Conservation (phyloP, 1,140 invertebrate species). For the Telenomus remus region DNA sequence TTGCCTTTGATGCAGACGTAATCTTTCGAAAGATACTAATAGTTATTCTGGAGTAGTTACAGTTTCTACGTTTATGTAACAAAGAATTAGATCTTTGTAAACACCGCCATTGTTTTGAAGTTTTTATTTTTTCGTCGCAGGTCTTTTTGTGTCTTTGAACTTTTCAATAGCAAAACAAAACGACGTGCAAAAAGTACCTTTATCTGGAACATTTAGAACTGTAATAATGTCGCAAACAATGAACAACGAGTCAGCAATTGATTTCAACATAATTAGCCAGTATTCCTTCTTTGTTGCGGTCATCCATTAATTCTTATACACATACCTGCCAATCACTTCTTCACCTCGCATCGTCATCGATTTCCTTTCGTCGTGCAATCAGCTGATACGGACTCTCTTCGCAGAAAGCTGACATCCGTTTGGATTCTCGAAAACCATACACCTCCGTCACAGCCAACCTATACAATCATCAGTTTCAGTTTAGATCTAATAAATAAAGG, state of each 20-base stretch:
- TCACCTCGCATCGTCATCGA: constrained; percentile 42
- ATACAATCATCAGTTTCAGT: constrained; percentile 3
- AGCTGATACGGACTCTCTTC: constrained; percentile 29
- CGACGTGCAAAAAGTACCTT: too few species aligned
- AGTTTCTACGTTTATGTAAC: too few species aligned
- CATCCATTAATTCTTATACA: constrained; percentile 37
- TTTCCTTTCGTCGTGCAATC: constrained; percentile 41
- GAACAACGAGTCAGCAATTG: constrained; percentile 63
- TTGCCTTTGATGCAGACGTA: too few species aligned
- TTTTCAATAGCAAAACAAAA: too few species aligned
- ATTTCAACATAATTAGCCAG: constrained; percentile 65
- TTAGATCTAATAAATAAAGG: too few species aligned
- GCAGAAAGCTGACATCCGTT: constrained; percentile 31
- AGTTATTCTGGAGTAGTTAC: too few species aligned
- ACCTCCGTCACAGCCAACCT: constrained; percentile 8
- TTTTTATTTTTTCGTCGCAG: too few species aligned
- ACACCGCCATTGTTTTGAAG: too few species aligned
- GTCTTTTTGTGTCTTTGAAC: too few species aligned
- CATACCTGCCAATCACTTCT: constrained; percentile 25
- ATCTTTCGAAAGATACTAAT: too few species aligned
- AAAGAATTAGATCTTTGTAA: too few species aligned
- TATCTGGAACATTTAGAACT: constrained; percentile 12
- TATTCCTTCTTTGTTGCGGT: constrained; percentile 61
- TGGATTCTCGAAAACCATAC: constrained; percentile 12
- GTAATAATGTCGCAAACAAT: constrained; percentile 40